phyloP scores from a whole-genome alignment of 1,140 invertebrate species.

The Drosophila lacteicornis region DNA sequence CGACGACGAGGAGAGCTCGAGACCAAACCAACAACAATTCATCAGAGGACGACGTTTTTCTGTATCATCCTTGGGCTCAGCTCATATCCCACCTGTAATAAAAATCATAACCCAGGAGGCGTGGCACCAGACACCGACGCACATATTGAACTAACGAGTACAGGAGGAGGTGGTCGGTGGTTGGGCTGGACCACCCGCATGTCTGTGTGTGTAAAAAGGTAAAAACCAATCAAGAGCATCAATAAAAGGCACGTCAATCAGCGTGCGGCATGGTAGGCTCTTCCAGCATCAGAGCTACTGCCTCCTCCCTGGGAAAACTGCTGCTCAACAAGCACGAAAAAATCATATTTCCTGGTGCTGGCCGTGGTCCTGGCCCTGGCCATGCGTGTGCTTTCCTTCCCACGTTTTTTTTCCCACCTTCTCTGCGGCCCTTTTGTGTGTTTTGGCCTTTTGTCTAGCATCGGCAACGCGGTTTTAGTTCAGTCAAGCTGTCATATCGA shows the following conservation, averaged over 20 bases:
- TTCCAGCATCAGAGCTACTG: conserved; percentile 19
- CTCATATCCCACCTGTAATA: conserved; percentile 72
- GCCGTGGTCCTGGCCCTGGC: conserved; percentile 51
- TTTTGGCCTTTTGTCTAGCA: conserved; percentile 56
- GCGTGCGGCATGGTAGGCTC: conserved; percentile 64
- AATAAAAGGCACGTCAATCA: conserved; percentile 84
- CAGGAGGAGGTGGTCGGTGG: not conserved
- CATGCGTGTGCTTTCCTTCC: conserved; percentile 48
- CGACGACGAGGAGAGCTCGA: not conserved
- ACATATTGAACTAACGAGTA: conserved; percentile 81
- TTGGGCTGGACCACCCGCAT: conserved; percentile 32
- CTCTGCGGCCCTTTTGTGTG: conserved; percentile 16
- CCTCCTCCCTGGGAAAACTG: not conserved
- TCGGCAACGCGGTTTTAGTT: conserved; percentile 73
- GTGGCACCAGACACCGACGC: conserved; percentile 56
- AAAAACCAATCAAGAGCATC: conserved; percentile 84
- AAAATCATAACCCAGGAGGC: conserved; percentile 76
- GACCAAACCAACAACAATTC: conserved; percentile 51
- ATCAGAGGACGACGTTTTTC: conserved; percentile 43
- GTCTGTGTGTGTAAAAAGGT: conserved; percentile 65
- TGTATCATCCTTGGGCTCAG: conserved; percentile 25
- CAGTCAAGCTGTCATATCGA: conserved; percentile 83
- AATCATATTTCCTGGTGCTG: conserved; percentile 75
- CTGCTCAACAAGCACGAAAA: conserved; percentile 65
- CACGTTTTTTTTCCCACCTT: conserved; percentile 1